Base-by-base conservation (phyloP, 2,113 vertebrate genomes). In the Peromyscus californicus region DNA sequence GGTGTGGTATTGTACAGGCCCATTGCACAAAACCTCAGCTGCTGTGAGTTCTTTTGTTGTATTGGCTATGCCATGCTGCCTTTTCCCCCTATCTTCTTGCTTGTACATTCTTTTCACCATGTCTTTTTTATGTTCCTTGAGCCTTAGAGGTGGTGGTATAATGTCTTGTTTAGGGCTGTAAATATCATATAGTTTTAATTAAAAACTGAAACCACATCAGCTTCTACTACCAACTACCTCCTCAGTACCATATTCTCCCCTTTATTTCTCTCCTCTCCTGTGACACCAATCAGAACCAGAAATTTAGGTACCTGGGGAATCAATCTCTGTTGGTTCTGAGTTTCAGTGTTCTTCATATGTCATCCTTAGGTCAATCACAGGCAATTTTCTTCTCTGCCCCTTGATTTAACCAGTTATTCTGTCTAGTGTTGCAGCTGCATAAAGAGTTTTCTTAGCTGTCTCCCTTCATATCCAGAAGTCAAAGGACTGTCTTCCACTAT, bases 381-480 rank as follows among this genome's bases (percentile, higher is more conserved):
- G 21, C 21, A 85, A 4, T 15, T 76, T 86, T 86, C 24, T 82
- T 83, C 17, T 21, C 22, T 90, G 42, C 3, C 76, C 29, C 33
- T 93, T 79, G 48, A 51, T 93, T 86, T 89, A 93, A 24, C 45
- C 33, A 88, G 16, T 83, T 95, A 7, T 26, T 11, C 33, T 84
- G 31, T 39, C 7, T 91, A 54, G 26, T 57, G 61, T 9, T 9
- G 2, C 8, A 91, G 22, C 72, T 88, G 79, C 1, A 45, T 88
- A 9, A 3, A 42, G 45, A 67, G 45, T 79, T 90, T 90, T 95
- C 31, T 87, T 63, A 36, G 48, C 17, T 69, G 79, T 36, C 36
- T 96, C 17, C 36, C 15, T 90, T 94, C 31, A 10, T 85, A 26
- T 2, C 6, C 72, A 70, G 54, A 93, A 91, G 67, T 95, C 69